A percentile compares a stretch with the other conserved stretches of the same genome.
Conservation (phyloP, 53 echinoderm and acorn worm species). For the Luidia sarsii region DNA sequence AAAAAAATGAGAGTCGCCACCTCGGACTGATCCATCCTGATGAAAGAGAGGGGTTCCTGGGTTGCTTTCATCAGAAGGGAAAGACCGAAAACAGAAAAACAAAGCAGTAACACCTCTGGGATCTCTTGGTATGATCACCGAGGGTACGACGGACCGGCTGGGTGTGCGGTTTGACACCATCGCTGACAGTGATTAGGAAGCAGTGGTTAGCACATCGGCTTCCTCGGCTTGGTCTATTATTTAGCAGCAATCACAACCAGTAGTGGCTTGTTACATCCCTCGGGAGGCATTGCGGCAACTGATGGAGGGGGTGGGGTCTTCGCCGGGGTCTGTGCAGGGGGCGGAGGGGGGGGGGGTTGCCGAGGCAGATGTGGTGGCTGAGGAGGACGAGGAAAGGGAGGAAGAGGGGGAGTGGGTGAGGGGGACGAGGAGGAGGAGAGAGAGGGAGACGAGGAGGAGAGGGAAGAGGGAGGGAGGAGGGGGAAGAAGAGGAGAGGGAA, state of each 20-base stretch:
- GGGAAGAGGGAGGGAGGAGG: background rate
- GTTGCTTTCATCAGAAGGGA: no score
- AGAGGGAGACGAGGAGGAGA: background rate
- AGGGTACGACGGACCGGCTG: no score
- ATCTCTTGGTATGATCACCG: no score
- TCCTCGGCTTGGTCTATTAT: constrained; percentile 26
- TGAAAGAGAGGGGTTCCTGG: no score
- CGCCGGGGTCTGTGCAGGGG: background rate
- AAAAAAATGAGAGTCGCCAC: no score
- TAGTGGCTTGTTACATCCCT: constrained; percentile 36
- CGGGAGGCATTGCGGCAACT: background rate
- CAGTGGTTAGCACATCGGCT: constrained; percentile 35
- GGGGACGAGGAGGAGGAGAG: background rate
- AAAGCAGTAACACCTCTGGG: no score
- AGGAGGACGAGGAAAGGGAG: background rate
- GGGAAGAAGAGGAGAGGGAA: no score
- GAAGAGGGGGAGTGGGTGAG: background rate
- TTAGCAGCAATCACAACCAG: constrained; percentile 48
- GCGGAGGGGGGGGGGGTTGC: no score
- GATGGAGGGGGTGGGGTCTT: background rate
- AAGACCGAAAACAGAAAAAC: no score
- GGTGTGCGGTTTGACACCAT: background rate
- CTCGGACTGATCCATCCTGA: no score
- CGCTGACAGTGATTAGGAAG: constrained; percentile 46
- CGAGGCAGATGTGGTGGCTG: no score